Conservation (phyloP, 2,888 invertebrate species). For the Syrista parreyssii region DNA sequence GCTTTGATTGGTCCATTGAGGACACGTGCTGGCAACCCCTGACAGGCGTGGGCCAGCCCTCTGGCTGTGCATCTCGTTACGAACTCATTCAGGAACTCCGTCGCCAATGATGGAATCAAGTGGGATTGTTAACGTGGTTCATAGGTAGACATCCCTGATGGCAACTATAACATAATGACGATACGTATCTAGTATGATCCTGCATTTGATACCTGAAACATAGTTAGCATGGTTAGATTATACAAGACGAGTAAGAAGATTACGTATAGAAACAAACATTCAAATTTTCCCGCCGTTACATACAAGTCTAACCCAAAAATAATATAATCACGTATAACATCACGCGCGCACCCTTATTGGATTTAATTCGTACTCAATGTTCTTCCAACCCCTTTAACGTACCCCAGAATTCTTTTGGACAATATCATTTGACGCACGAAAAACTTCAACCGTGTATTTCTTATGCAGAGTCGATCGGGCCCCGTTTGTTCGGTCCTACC, state of each 20-base stretch:
- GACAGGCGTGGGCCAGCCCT: constrained; percentile 50
- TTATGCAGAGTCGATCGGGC: constrained; percentile 57
- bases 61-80: constrained; percentile 65
- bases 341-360: background rate
- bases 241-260: background rate
- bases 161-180: background rate
- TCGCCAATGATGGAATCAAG: constrained; percentile 60
- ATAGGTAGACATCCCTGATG: constrained; percentile 3
- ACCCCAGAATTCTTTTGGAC: background rate
- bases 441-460: constrained; percentile 35
- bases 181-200: background rate
- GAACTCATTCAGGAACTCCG: constrained; percentile 63
- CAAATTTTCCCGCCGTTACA: background rate
- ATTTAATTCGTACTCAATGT: background rate
- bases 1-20: constrained; percentile 67
- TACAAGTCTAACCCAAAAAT: background rate
- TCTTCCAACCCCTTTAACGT: background rate
- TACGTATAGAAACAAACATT: background rate
- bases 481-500: constrained; percentile 59
- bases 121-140: constrained; percentile 58
- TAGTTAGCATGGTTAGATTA: background rate
- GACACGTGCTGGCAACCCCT: constrained; percentile 56
- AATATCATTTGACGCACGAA: background rate
- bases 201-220: background rate
- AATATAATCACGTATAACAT: background rate